Evolutionary conservation across 2,113 vertebrate genomes (phyloP).

Genomic region (Procapra przewalskii): DNA sequence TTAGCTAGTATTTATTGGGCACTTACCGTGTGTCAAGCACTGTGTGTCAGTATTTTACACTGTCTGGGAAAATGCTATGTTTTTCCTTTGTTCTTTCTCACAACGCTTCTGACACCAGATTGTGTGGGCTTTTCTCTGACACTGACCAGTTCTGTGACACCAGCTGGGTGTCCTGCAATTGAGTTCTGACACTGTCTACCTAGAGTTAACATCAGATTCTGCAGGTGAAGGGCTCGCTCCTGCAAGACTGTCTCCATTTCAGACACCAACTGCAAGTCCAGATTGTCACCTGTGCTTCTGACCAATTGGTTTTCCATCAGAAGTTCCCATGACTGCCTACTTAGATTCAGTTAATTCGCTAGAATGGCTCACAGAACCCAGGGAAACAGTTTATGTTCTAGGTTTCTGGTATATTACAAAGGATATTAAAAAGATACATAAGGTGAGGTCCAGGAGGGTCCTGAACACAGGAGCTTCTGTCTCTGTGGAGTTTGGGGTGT

Average conservation of each 20-base stretch:
- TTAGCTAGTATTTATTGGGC: not conserved
- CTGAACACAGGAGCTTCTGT: not conserved
- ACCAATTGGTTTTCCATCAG: not conserved
- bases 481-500: not conserved
- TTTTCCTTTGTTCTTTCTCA: not conserved
- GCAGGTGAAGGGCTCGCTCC: not conserved
- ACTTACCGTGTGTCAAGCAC: not conserved
- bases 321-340: not conserved
- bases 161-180: not conserved
- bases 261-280: not conserved
- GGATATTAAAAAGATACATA: not conserved
- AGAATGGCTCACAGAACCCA: not conserved
- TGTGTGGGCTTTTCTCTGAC: not conserved
- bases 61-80: not conserved
- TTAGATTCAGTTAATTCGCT: not conserved
- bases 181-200: not conserved
- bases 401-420: not conserved
- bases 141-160: not conserved
- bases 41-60: not conserved
- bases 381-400: not conserved
- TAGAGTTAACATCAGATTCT: not conserved
- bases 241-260: too few species aligned
- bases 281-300: not conserved
- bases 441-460: not conserved
- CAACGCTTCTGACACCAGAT: not conserved